Evolutionary conservation across 2,797 vertebrate species (phyloP).

Genomic region (Leptodactylus fallax): DNA sequence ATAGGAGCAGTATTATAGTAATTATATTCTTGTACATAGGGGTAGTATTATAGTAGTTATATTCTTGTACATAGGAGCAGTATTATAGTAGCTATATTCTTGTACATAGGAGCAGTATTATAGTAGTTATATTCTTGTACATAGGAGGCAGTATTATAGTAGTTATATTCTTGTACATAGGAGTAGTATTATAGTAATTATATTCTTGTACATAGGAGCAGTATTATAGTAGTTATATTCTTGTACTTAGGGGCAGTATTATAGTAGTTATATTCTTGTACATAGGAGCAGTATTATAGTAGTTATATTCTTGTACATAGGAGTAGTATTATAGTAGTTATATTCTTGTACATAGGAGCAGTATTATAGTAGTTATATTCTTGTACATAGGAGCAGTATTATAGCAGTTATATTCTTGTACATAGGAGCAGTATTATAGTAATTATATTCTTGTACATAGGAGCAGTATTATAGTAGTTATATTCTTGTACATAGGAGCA

Average conservation of each 20-base stretch:
- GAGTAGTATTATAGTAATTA: constrained; percentile 6
- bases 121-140: constrained; percentile 1
- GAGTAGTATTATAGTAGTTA: not conserved
- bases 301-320: not conserved
- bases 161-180: constrained; percentile 8
- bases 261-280: not conserved
- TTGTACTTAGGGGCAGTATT: too few relatives aligned
- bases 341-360: not conserved
- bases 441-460: too few relatives aligned
- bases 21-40: not conserved
- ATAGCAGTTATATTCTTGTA: too few relatives aligned
- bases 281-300: not conserved
- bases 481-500: not conserved
- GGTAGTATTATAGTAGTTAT: constrained; percentile 3
- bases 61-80: not conserved
- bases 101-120: not conserved
- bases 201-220: constrained; percentile 3
- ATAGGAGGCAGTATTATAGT: constrained; percentile 5
- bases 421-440: too few relatives aligned
- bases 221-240: not conserved
- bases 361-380: constrained; percentile 7
- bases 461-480: too few relatives aligned
- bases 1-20: constrained; percentile 5
- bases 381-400: not conserved
- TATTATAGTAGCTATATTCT: constrained; percentile 11